Evolutionary conservation across 2,113 vertebrate genomes (phyloP).

Genomic region (Neopipo cinnamomea): DNA sequence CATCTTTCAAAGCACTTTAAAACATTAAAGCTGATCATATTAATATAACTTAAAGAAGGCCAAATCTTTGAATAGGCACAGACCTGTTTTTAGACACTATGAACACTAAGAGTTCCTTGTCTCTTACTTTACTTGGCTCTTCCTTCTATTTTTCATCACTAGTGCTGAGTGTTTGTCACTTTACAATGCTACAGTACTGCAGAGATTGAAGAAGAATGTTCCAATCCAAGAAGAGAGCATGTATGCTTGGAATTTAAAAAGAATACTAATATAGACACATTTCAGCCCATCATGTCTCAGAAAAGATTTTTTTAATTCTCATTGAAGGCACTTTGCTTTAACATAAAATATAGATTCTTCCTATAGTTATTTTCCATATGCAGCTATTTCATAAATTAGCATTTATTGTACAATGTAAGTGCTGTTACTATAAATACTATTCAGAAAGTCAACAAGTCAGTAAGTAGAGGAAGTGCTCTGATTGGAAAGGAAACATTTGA

Average conservation of each 20-base stretch:
- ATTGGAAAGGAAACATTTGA: slow-evolving; percentile 29
- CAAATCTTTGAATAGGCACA: background rate
- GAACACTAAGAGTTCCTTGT: background rate
- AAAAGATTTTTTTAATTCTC: background rate
- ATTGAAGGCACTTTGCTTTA: background rate
- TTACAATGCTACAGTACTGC: background rate
- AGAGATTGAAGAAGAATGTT: background rate
- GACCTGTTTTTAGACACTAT: background rate
- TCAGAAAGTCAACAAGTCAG: background rate
- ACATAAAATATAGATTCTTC: background rate
- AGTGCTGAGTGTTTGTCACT: background rate
- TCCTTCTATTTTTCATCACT: background rate
- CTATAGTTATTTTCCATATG: background rate
- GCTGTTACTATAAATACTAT: background rate
- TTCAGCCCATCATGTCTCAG: background rate
- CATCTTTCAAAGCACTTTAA: background rate
- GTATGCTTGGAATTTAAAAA: background rate
- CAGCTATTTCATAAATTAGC: slow-evolving; percentile 3
- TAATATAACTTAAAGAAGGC: background rate
- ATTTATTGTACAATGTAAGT: background rate
- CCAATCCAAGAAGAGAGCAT: background rate
- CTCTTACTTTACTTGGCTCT: slow-evolving; percentile 35
- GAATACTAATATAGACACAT: background rate
- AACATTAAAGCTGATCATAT: background rate
- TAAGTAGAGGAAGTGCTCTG: background rate